Evolutionary conservation across 2,888 invertebrate species (phyloP), one percentile per base, ranked within the genome.

Genomic region (Conus canariensis): DNA sequence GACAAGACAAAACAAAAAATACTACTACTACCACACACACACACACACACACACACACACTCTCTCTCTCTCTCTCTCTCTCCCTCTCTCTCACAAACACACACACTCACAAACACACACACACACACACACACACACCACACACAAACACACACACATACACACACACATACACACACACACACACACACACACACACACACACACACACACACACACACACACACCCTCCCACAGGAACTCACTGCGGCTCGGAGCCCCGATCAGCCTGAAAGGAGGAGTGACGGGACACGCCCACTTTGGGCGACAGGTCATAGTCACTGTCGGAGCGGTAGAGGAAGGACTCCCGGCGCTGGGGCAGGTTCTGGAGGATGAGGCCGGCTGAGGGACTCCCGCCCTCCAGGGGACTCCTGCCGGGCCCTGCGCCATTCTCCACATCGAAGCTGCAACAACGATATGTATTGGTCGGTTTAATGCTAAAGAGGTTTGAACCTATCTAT

Each of bases 201-300:
- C 30, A 30, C 30, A 30, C 30, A 30, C 30, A 30, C 30, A 30
- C 30, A 30, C 30, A 30, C 30, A 30, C 30, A 30, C 30, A 30
- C 30, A 30, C 30, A 0, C 30, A 30, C 30, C 30, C 30, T 2
- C 30, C 30, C 30, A 30, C 30, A 30, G 30, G 30, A 30, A 94
- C 94, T 94, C 92, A 94, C 95, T 90, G 90, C 7, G 90, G 93
- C 90, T 92, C 94, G 93, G 67, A 67, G 58, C 82, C 82, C 7
- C 82, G 16, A 58, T 59, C 67, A 91, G 94, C 94, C 90, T 94
- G 94, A 91, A 95, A 93, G 96, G 99, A 99, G 96, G 99, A 99
- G 97, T 99, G 99, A 95, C 99, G 97, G 94, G 99, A 99, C 98
- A 99, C 98, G 16, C 85, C 89, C 94, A 98, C 96, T 92, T 96